Base-by-base conservation (phyloP, 2,113 vertebrate genomes). In the Conger conger region DNA sequence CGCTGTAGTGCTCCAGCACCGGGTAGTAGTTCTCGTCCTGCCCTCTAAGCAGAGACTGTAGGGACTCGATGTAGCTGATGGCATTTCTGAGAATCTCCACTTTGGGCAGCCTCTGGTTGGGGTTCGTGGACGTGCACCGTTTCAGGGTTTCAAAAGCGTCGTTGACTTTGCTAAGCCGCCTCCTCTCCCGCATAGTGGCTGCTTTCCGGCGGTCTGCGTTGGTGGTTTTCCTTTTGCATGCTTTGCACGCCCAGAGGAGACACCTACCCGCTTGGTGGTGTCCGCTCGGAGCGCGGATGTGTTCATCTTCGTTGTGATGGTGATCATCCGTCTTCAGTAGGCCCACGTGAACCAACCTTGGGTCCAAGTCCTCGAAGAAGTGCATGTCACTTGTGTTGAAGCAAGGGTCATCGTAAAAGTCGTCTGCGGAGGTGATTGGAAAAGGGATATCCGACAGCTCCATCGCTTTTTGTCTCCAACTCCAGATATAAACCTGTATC, bases 31-130 rank as follows among this genome's bases (percentile, higher is more conserved):
- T 84, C 1, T 98, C 94, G 84, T 98, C 98, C 89, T 98, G 97
- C 16, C 96, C 96, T 9, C 98, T 94, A 83, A 99, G 96, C 88
- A 99, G 95, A 0, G 97, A 94, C 93, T 99, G 98, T 85, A 99
- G 95, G 78, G 98, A 97, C 93, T 99, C 97, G 33, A 99, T 99
- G 91, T 99, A 99, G 89, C 98, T 97, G 93, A 99, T 99, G 91
- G 98, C 98, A 20, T 99, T 99, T 89, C 98, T 96, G 87, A 99
- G 96, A 91, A 99, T 99, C 95, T 99, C 98, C 92, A 99, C 98
- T 81, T 99, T 99, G 88, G 98, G 98, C 89, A 99, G 95, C 86
- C 98, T 91, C 94, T 99, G 98, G 94, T 98, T 99, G 40, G 98
- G 98, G 91, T 99, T 99, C 87, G 95, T 96, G 35, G 96, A 96